Base-by-base conservation (phyloP, 2,797 vertebrate species). In the Chiropotes sagulatus region DNA sequence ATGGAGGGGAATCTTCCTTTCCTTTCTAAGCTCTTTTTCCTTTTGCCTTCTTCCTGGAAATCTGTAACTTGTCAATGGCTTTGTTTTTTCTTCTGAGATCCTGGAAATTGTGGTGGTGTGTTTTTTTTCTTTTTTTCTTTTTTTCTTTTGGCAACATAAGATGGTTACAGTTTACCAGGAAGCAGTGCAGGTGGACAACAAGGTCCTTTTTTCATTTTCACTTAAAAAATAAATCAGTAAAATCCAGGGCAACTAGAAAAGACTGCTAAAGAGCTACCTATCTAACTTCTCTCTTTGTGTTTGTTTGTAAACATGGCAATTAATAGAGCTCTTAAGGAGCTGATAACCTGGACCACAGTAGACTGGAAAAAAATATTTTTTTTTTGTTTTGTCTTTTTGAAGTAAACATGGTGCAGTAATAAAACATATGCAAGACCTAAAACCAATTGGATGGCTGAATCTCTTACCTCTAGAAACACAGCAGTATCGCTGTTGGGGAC, bases 401-500 rank as follows among this genome's bases (percentile, higher is more conserved):
- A 97, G 39, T 94, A 96, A 97, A 98, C 96, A 91, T 84, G 94
- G 70, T 95, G 36, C 90, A 82, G 46, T 97, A 58, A 98, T 97
- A 98, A 97, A 96, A 98, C 75, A 95, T 97, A 97, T 79, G 89
- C 92, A 95, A 97, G 91, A 97, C 94, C 94, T 96, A 96, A 97
- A 95, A 97, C 94, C 87, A 93, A 91, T 95, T 95, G 41, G 78
- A 96, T 97, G 97, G 96, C 91, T 98, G 98, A 98, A 97, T 96
- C 97, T 98, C 98, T 98, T 98, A 98, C 82, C 85, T 97, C 97
- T 92, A 98, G 95, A 96, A 67, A 61, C 88, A 81, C 97, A 98
- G 98, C 97, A 89, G 98, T 89, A 95, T 61, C 48, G 88, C 96
- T 98, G 98, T 94, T 96, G 97, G 97, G 98, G 97, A 97, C 98